Base-by-base conservation (phyloP, 2,113 vertebrate genomes). In the Accipiter cooperii region DNA sequence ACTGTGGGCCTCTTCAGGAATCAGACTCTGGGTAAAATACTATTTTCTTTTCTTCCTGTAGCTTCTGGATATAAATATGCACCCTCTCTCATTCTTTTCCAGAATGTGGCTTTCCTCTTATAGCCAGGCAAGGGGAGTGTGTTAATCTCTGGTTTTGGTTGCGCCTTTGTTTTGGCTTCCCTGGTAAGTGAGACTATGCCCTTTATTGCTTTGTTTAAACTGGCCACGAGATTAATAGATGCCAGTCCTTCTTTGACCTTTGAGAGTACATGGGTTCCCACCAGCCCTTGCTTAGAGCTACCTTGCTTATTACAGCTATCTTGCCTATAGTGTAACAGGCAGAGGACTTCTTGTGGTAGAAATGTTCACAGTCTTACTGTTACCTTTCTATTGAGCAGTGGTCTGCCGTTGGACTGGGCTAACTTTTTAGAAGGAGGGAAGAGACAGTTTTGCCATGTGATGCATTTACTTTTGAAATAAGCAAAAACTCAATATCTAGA, bases 1-100 rank as follows among this genome's bases (percentile, higher is more conserved):
- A 93, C 87, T 81, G 58, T 88, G 64, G 78, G 33, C 64, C 79
- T 94, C 89, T 84, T 97, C 64, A 75, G 79, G 89, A 90, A 78
- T 93, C 64, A 71, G 84, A 71, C 55, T 91, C 42, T 66, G 55
- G 38, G 60, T 93, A 94, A 96, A 94, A 90, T 51, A 65, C 25
- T 17, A 2, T 36, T 80, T 96, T 52, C n/a, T 64, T 47, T 38
- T 68, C 57, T 79, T 85, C 17, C 38, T 74, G 49, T 89, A 61
- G n/a, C 54, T 90, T 69, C 42, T 90, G 71, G 63, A 47, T 91
- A 83, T 77, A 84, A 89, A 87, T 84, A 71, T 1, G 3, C 6
- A 28, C 14, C 9, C 49, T 66, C 24, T 58, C 42, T 84, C 64
- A 51, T 38, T 82, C 16, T 93, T 49, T 82, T 74, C 36, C 29